phyloP scores from a whole-genome alignment of 2,113 vertebrate genomes.

The Macquaria ambigua region DNA sequence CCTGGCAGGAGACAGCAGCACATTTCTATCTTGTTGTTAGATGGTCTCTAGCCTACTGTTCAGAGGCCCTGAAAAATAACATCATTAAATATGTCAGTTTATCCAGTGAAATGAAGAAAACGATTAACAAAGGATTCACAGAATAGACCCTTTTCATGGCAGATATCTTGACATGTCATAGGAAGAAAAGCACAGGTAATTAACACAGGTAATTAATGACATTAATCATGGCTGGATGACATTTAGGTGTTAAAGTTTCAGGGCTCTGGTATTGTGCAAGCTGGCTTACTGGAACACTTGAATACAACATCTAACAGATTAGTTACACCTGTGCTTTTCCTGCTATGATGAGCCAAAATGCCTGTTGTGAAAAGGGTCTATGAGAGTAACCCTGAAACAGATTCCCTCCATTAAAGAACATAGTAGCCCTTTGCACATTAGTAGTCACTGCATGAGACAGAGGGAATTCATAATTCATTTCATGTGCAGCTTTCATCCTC shows the following conservation, averaged over 20 bases:
- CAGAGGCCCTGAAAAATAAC: neutral
- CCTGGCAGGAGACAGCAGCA: neutral
- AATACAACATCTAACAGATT: too few species aligned
- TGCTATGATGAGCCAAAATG: neutral
- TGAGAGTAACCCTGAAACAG: neutral
- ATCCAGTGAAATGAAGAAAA: neutral
- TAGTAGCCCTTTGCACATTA: neutral
- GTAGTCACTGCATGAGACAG: neutral
- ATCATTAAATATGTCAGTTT: neutral
- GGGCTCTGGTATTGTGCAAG: neutral
- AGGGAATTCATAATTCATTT: slow-evolving; percentile 17
- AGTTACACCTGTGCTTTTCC: neutral
- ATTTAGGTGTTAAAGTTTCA: neutral
- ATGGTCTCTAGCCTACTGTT: neutral
- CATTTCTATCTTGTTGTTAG: slow-evolving; percentile 2
- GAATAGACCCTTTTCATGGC: neutral
- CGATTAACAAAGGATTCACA: neutral
- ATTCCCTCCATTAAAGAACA: neutral
- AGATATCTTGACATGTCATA: neutral
- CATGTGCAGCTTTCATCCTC: slow-evolving; percentile 15
- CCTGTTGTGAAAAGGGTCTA: neutral
- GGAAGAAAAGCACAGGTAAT: neutral
- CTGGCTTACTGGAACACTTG: neutral
- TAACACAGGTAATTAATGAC: neutral
- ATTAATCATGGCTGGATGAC: neutral